Base-by-base conservation (phyloP, 2,888 invertebrate species). In the Lithophane leautieri region DNA sequence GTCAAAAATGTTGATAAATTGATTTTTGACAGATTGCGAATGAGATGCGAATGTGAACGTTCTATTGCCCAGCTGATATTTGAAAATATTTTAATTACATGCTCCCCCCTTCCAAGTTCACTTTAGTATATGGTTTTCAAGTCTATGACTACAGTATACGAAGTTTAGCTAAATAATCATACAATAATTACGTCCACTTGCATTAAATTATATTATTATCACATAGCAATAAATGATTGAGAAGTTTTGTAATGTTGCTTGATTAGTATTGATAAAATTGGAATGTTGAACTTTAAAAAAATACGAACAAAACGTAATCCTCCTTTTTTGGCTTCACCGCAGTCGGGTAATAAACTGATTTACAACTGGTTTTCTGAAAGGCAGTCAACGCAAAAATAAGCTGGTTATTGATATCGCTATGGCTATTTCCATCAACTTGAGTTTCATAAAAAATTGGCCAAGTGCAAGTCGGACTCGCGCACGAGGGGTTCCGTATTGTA, bases 161-260 rank as follows among this genome's bases (percentile, higher is more conserved):
- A 67, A 34, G 22, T 28, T 66, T 66, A 9, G 12, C 7, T 11
- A 12, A 66, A n/a, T 28, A 52, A 72, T 50, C 52, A 9, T 9
- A 22, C n/a, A 28, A 65, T 69, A 69, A 75, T 76, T 65, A 65
- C 65, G 78, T 72, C 78, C 73, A 73, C 76, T 82, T 75, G 82
- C 75, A 87, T 42, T 60, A 73, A 80, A 69, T 78, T 68, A 78
- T 84, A 74, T 79, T 84, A 74, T 79, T 84, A 82, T 71, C 68
- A 77, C 19, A 78, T 81, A 87, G 82, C 86, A 89, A 86, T 87
- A 84, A 76, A 86, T 89, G 83, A 84, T 89, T 89, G 90, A 89
- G 90, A 89, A 84, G 87, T 86, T 77, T 75, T 83, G 67, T 70
- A 76, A 70, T 42, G 40, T 79, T 70, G 70, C 70, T 77, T 81